Evolutionary conservation across 2,113 vertebrate genomes (phyloP).

Genomic region (Microcebus murinus): DNA sequence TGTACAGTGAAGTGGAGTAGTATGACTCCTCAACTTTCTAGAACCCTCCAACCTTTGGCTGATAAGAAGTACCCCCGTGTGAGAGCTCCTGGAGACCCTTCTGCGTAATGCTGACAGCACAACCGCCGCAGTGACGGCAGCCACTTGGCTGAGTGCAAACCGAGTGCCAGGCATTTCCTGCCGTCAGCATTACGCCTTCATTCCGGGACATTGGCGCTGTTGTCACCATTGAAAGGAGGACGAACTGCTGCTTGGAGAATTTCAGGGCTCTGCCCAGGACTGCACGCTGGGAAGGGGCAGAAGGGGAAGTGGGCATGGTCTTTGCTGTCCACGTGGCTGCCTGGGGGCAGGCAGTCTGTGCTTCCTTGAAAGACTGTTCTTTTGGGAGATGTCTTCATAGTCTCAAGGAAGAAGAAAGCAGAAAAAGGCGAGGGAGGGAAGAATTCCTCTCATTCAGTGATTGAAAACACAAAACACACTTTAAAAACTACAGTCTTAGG

Average conservation of each 20-base stretch:
- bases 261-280: background rate
- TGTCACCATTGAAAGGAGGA: background rate
- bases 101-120: background rate
- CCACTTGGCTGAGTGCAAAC: background rate
- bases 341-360: background rate
- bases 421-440: background rate
- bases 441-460: background rate
- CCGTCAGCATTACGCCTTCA: background rate
- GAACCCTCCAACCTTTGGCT: background rate
- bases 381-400: background rate
- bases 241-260: background rate
- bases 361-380: background rate
- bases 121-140: background rate
- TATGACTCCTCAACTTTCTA: background rate
- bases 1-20: background rate
- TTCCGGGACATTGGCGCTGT: too few species aligned
- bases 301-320: background rate
- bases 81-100: background rate
- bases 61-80: background rate
- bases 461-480: background rate
- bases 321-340: background rate
- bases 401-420: background rate
- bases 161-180: rapidly evolving
- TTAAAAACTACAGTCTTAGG: background rate
- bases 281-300: background rate